Percentiles rank a stretch among this genome's conserved stretches.
Conservation (phyloP, 2,888 invertebrate genomes). For the Drosophila mettleri region DNA sequence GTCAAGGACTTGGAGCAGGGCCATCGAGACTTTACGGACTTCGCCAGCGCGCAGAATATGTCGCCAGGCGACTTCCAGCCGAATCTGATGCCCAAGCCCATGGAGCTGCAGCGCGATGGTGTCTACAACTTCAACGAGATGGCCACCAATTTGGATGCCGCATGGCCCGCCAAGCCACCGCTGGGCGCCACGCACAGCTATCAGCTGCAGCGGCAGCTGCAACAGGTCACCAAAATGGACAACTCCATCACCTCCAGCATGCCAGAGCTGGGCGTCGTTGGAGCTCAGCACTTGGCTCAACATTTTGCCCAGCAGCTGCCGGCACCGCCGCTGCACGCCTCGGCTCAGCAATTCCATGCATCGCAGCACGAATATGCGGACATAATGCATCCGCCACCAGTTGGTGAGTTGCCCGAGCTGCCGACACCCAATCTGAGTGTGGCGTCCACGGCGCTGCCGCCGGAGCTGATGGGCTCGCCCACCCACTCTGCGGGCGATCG, state of each 20-base stretch:
- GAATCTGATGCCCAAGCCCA: conserved; percentile 80
- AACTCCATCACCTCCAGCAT: conserved; percentile 69
- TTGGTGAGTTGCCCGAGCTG: conserved; percentile 82
- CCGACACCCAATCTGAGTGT: conserved; percentile 86
- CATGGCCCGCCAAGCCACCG: conserved; percentile 86
- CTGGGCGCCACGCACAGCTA: conserved; percentile 78
- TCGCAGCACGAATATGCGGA: conserved; percentile 72
- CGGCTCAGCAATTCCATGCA: conserved; percentile 56
- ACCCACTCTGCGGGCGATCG: conserved; percentile 82
- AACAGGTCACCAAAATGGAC: conserved; percentile 83
- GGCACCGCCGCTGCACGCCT: conserved; percentile 53
- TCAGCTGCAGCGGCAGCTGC: conserved; percentile 80
- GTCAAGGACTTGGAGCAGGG: conserved; percentile 81
- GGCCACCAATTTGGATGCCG: conserved; percentile 86
- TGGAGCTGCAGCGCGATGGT: conserved; percentile 83
- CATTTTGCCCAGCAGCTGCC: conserved; percentile 62
- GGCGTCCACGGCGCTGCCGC: conserved; percentile 85
- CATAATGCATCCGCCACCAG: conserved; percentile 64
- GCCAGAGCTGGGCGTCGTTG: conserved; percentile 51
- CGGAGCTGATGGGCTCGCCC: conserved; percentile 82
- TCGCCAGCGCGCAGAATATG: conserved; percentile 83
- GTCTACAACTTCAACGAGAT: conserved; percentile 87
- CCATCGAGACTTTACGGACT: conserved; percentile 80
- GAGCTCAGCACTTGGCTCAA: conserved; percentile 56
- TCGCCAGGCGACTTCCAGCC: conserved; percentile 83